Evolutionary conservation across 2,113 vertebrate species (phyloP).

Genomic region (Monopterus albus): DNA sequence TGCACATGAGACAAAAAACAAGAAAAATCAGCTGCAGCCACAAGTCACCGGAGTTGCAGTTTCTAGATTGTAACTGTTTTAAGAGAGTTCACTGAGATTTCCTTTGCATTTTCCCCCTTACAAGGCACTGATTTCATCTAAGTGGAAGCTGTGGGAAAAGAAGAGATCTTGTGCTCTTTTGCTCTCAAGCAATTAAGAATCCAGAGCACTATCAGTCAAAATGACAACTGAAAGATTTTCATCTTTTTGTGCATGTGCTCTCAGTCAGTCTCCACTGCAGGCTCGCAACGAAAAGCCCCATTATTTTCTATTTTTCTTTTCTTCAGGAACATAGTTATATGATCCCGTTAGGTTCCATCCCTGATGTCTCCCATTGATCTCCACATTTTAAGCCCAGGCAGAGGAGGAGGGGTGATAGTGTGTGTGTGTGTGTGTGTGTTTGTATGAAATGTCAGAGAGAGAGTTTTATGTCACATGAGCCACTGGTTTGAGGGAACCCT

Average conservation of each 20-base stretch:
- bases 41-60: slow-evolving; percentile 14
- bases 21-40: not conserved
- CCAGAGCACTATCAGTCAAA: slow-evolving; percentile 36
- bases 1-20: not conserved
- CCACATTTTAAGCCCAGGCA: slow-evolving; percentile 19
- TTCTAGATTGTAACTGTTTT: slow-evolving; percentile 27
- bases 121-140: slow-evolving; percentile 37
- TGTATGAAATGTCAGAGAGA: slow-evolving; percentile 42
- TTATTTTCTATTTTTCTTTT: no score
- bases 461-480: slow-evolving; percentile 37
- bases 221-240: slow-evolving; percentile 50
- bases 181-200: slow-evolving; percentile 44
- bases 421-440: not conserved
- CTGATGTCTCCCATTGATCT: slow-evolving; percentile 45
- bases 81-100: slow-evolving; percentile 18
- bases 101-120: not conserved
- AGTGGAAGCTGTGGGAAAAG: slow-evolving; percentile 52
- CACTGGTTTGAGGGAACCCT: slow-evolving; percentile 55
- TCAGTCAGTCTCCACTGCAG: slow-evolving; percentile 45
- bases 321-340: slow-evolving; percentile 44
- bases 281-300: slow-evolving; percentile 35
- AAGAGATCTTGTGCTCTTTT: slow-evolving; percentile 24
- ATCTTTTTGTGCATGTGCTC: slow-evolving; percentile 33
- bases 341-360: slow-evolving; percentile 49
- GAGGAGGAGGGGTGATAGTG: not conserved